Percentiles rank a stretch among this genome's conserved stretches.
phyloP scores from a whole-genome alignment of 1,140 invertebrate species.

The Hycleus phaleratus region DNA sequence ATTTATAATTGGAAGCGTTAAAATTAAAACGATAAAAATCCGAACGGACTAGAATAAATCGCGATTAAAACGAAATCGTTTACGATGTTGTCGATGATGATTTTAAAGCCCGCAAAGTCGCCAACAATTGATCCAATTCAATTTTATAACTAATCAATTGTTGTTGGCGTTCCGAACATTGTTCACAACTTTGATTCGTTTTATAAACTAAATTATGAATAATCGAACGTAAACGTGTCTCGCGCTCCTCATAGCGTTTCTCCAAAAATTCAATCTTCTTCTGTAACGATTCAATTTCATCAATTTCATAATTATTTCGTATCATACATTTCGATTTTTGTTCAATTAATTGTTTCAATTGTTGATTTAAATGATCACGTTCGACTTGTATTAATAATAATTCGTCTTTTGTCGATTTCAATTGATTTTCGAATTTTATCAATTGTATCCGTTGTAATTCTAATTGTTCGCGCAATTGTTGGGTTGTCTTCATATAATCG shows the following conservation, averaged over 20 bases:
- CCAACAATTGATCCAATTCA: slow-evolving; percentile 38
- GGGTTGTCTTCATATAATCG: slow-evolving; percentile 49
- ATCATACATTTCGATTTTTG: not conserved
- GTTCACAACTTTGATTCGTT: slow-evolving; percentile 35
- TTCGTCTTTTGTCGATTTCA: slow-evolving; percentile 48
- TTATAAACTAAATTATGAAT: slow-evolving; percentile 38
- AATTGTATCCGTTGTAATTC: slow-evolving; percentile 48
- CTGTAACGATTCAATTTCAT: slow-evolving; percentile 17
- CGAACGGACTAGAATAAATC: too few relatives aligned
- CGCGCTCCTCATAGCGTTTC: slow-evolving; percentile 39
- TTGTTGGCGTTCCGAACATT: slow-evolving; percentile 37
- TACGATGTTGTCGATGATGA: slow-evolving; percentile 1
- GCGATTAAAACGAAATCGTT: too few relatives aligned
- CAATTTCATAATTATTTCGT: not conserved
- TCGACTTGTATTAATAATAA: slow-evolving; percentile 48
- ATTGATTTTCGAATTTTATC: slow-evolving; percentile 48
- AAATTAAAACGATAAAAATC: too few relatives aligned
- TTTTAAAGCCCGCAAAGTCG: slow-evolving; percentile 33
- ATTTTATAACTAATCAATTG: slow-evolving; percentile 39
- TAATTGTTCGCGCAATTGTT: slow-evolving; percentile 48
- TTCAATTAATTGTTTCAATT: slow-evolving; percentile 17
- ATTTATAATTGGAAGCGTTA: too few relatives aligned
- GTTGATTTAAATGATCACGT: slow-evolving; percentile 50
- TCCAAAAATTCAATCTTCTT: slow-evolving; percentile 38
- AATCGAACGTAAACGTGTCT: slow-evolving; percentile 38